A percentile compares a stretch with the other conserved stretches of the same genome.
These are phyloP conservation scores for Morpho deidamia DNA, from an alignment of 2,888 invertebrate genomes.

Conservation along the genomic window DNA sequence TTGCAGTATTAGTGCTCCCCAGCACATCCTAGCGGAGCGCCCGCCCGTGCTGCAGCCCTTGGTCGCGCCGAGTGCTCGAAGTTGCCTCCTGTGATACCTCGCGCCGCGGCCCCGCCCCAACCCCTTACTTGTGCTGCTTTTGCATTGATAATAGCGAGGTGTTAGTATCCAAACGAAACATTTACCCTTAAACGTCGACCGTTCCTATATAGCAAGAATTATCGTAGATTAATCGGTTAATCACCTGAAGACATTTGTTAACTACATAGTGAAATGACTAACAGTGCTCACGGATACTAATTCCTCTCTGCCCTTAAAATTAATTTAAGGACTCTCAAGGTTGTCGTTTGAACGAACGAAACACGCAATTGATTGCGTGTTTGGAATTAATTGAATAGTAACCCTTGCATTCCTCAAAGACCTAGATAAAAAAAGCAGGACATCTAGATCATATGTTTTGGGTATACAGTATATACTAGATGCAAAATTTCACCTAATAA, in stretches of 20 bases:
- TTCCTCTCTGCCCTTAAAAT: not conserved
- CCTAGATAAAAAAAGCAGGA: too few relatives aligned
- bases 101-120: conserved; percentile 32
- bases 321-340: conserved; percentile 1
- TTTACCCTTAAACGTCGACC: too few relatives aligned
- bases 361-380: not conserved
- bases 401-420: too few relatives aligned
- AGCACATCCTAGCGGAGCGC: too few relatives aligned
- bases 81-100: conserved; percentile 56
- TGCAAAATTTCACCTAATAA: too few relatives aligned
- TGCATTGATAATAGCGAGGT: not conserved
- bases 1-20: too few relatives aligned
- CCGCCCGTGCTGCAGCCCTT: not conserved
- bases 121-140: conserved; percentile 4
- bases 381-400: not conserved
- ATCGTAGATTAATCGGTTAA: too few relatives aligned
- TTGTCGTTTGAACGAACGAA: too few relatives aligned
- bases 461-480: too few relatives aligned
- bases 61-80: conserved; percentile 35
- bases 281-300: not conserved
- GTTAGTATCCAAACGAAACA: not conserved
- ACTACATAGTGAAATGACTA: not conserved
- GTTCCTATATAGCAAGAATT: too few relatives aligned
- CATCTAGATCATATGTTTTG: too few relatives aligned
- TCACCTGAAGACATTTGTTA: not conserved